These are phyloP conservation scores for Branchellion lobata DNA, from an alignment of 2,888 invertebrate species.

Conservation along the genomic window DNA sequence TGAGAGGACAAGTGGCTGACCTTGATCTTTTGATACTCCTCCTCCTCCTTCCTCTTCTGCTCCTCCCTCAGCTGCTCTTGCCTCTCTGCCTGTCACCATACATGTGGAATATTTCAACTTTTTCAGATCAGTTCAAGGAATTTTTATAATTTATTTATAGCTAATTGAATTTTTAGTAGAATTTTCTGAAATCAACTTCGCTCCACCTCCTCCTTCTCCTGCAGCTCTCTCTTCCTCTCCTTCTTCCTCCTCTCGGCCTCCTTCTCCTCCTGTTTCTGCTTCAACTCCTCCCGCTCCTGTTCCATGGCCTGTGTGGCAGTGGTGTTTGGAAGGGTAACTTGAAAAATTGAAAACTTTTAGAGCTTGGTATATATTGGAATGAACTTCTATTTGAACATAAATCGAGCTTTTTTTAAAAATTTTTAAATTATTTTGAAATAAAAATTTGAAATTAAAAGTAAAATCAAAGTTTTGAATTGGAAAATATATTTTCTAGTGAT, in stretches of 20 bases:
- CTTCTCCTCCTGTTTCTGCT: slow-evolving; percentile 74
- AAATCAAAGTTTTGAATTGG: neutral
- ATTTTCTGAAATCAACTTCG: neutral
- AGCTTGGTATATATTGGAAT: neutral
- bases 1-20: slow-evolving; percentile 55
- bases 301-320: slow-evolving; percentile 42
- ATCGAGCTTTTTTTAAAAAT: too few relatives aligned
- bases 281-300: slow-evolving; percentile 75
- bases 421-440: neutral
- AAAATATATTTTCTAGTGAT: too few relatives aligned
- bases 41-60: slow-evolving; percentile 15
- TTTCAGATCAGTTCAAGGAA: too few relatives aligned
- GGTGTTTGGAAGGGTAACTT: neutral
- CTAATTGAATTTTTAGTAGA: too few relatives aligned
- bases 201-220: slow-evolving; percentile 54
- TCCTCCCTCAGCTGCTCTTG: slow-evolving; percentile 66
- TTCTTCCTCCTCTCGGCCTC: slow-evolving; percentile 76
- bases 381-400: too few relatives aligned
- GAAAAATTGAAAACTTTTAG: neutral
- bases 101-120: neutral
- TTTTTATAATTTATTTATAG: too few relatives aligned
- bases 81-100: slow-evolving; percentile 54
- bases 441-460: neutral
- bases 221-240: slow-evolving; percentile 65
- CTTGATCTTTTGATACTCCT: slow-evolving; percentile 62